These are phyloP conservation scores for Pollenia amentaria DNA, from an alignment of 2,888 invertebrate species.

Conservation along the genomic window DNA sequence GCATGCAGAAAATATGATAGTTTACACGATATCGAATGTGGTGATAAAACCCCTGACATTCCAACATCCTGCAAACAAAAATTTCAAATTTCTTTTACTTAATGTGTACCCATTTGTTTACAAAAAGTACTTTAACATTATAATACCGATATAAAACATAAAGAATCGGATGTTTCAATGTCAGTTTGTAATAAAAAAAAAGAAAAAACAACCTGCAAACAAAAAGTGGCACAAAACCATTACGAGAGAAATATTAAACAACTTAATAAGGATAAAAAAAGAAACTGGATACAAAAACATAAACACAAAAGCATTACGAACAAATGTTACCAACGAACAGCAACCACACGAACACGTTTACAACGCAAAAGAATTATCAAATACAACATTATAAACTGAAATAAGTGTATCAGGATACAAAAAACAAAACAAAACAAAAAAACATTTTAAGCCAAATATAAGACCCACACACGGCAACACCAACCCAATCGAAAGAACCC, in stretches of 20 bases:
- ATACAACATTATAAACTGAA: slow-evolving; percentile 19
- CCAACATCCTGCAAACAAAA: too few relatives aligned
- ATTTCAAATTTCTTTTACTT: too few relatives aligned
- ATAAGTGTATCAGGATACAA: background rate
- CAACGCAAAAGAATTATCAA: slow-evolving; percentile 28
- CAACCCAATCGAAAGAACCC: slow-evolving; percentile 37
- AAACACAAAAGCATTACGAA: slow-evolving; percentile 11
- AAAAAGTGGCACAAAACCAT: slow-evolving; percentile 20
- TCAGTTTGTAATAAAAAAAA: slow-evolving; percentile 12
- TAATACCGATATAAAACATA: too few relatives aligned
- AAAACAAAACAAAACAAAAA: background rate
- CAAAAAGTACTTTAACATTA: background rate
- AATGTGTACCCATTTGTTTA: background rate
- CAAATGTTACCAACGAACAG: slow-evolving; percentile 52
- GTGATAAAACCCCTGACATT: too few relatives aligned
- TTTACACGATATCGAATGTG: too few relatives aligned
- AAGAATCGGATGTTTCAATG: slow-evolving; percentile 22
- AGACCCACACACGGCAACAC: slow-evolving; percentile 8
- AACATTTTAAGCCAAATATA: background rate
- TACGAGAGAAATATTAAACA: slow-evolving; percentile 34
- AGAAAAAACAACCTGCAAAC: background rate
- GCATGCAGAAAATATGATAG: too few relatives aligned
- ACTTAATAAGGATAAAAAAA: slow-evolving; percentile 33
- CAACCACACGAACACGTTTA: slow-evolving; percentile 26
- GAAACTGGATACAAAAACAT: background rate